Evolutionary conservation across 1,140 invertebrate genomes (phyloP).

Genomic region (Gryllus bimaculatus): DNA sequence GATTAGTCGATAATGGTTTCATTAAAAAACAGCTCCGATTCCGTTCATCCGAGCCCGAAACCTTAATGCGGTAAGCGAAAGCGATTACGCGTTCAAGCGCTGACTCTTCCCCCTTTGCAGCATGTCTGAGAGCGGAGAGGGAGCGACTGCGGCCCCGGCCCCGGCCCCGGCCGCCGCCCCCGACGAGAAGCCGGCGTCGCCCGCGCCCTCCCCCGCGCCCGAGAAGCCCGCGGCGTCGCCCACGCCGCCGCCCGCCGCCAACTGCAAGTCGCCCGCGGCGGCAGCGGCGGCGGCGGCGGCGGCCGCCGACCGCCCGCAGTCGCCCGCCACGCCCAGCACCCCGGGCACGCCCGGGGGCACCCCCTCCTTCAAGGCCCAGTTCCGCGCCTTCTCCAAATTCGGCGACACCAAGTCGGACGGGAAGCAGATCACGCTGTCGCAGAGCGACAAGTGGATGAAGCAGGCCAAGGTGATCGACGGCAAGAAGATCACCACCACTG

Average conservation of each 20-base stretch:
- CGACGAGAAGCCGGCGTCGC: neutral
- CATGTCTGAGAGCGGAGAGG: slow-evolving; percentile 7
- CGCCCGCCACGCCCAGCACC: slow-evolving; percentile 8
- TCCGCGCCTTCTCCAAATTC: slow-evolving; percentile 44
- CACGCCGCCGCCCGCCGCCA: neutral
- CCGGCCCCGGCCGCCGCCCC: neutral
- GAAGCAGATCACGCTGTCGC: slow-evolving; percentile 73
- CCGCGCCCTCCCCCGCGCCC: neutral
- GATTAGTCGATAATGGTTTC: too few species aligned
- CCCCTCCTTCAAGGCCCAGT: slow-evolving; percentile 16
- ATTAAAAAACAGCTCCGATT: too few species aligned
- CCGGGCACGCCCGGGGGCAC: slow-evolving; percentile 11
- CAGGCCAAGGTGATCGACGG: slow-evolving; percentile 86
- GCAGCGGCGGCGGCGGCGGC: neutral
- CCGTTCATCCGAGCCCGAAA: too few species aligned
- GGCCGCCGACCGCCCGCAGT: neutral
- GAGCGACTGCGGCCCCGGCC: neutral
- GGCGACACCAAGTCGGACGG: slow-evolving; percentile 80
- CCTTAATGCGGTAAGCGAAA: too few species aligned
- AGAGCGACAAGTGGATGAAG: slow-evolving; percentile 93
- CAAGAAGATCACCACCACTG: slow-evolving; percentile 80
- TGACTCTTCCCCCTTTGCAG: neutral
- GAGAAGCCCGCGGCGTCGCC: neutral
- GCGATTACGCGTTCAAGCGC: too few species aligned
- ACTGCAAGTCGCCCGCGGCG: neutral